A percentile compares a stretch with the other conserved stretches of the same genome.
Conservation (phyloP, 2,888 invertebrate species). For the Acrobeloides nanus region DNA sequence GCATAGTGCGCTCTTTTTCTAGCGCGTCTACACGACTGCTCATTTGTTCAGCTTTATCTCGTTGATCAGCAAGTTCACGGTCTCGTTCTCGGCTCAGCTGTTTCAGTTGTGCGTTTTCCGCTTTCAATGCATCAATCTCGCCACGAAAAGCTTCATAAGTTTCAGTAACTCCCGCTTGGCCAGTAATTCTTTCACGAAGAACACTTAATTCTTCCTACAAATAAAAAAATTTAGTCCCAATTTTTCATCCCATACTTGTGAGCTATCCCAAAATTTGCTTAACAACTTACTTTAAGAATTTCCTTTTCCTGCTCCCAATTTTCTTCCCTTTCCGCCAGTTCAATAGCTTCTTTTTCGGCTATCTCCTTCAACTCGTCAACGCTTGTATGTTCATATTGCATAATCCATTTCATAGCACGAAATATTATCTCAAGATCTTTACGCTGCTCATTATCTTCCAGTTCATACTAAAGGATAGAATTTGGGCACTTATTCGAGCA, state of each 20-base stretch:
- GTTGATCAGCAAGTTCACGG: constrained; percentile 44
- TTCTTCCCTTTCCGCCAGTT: constrained; percentile 44
- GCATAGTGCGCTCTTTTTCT: constrained; percentile 37
- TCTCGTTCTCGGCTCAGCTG: constrained; percentile 44
- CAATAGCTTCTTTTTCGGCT: constrained; percentile 43
- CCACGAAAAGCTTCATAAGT: constrained; percentile 34
- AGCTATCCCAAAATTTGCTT: not conserved
- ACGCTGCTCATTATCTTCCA: constrained; percentile 29
- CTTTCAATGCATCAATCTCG: constrained; percentile 47
- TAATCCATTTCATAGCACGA: constrained; percentile 32
- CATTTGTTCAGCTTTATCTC: constrained; percentile 42
- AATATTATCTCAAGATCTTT: constrained; percentile 32
- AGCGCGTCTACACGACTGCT: constrained; percentile 29
- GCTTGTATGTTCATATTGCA: constrained; percentile 34
- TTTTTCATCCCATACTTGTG: not conserved
- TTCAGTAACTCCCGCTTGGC: constrained; percentile 30
- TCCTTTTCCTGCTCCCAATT: constrained; percentile 42
- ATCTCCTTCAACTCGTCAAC: constrained; percentile 43
- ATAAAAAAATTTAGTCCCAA: too few relatives aligned
- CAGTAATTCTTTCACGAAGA: constrained; percentile 39
- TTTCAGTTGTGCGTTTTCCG: constrained; percentile 46
- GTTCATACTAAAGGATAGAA: constrained; percentile 29
- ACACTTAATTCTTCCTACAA: constrained; percentile 37
- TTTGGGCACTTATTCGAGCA: too few relatives aligned
- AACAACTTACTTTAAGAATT: constrained; percentile 24